These are phyloP conservation scores for Apeira syringaria DNA, from an alignment of 2,888 invertebrate species.

Conservation along the genomic window DNA sequence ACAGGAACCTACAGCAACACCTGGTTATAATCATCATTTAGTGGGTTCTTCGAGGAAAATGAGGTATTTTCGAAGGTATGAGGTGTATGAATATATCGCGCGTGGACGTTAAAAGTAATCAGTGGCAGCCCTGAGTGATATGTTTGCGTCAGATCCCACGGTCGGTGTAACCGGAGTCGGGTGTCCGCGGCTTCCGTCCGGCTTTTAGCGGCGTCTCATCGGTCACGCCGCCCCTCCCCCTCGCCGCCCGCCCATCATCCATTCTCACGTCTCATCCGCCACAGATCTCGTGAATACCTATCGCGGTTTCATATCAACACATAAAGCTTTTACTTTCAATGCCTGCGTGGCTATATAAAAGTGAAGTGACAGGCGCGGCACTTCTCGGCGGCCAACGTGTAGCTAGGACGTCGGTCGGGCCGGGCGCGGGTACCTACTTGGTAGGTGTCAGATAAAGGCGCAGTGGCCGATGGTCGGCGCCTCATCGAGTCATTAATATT, in stretches of 20 bases:
- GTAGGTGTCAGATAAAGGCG: slow-evolving; percentile 63
- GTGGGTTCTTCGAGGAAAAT: too few relatives aligned
- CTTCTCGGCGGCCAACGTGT: neutral
- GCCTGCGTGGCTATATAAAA: slow-evolving; percentile 21
- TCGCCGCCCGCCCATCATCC: slow-evolving; percentile 41
- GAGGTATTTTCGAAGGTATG: too few relatives aligned
- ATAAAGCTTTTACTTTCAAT: slow-evolving; percentile 37
- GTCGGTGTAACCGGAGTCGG: slow-evolving; percentile 74
- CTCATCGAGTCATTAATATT: slow-evolving; percentile 79
- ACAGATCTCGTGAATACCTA: slow-evolving; percentile 38
- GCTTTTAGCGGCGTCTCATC: slow-evolving; percentile 79
- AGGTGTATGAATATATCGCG: too few relatives aligned
- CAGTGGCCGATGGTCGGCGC: slow-evolving; percentile 37
- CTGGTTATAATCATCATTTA: too few relatives aligned
- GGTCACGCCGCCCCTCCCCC: slow-evolving; percentile 55
- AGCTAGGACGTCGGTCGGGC: slow-evolving; percentile 14
- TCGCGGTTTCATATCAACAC: slow-evolving; percentile 32
- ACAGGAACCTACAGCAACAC: too few relatives aligned
- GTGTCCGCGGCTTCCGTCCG: slow-evolving; percentile 81
- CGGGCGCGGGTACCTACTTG: neutral
- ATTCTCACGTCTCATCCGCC: slow-evolving; percentile 46
- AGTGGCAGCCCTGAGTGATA: slow-evolving; percentile 54
- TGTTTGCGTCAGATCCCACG: slow-evolving; percentile 76
- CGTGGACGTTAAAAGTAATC: neutral
- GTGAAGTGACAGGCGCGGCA: slow-evolving; percentile 25